Evolutionary conservation across 2,113 vertebrate genomes (phyloP).

Genomic region (Elanus axillaris): DNA sequence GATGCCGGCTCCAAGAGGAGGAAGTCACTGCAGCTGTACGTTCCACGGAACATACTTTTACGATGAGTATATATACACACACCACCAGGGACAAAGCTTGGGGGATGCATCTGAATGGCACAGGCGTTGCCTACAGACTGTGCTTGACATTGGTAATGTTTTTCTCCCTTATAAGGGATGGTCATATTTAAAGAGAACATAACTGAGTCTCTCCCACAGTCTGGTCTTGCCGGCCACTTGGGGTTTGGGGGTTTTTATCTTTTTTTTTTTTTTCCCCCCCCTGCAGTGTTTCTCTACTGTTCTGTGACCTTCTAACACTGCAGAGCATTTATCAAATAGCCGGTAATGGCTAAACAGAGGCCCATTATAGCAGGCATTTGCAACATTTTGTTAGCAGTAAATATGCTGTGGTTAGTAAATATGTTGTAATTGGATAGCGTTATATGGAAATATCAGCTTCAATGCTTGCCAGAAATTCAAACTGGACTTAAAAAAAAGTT

Average conservation of each 20-base stretch:
- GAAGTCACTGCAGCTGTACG: not conserved
- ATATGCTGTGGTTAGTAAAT: not conserved
- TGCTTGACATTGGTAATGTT: not conserved
- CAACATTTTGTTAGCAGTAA: not conserved
- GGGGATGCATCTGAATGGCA: not conserved
- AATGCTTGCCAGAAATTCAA: not conserved
- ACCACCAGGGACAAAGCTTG: not conserved
- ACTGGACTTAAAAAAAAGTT: not conserved
- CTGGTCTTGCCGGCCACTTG: not conserved
- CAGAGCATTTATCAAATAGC: not conserved
- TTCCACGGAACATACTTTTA: not conserved
- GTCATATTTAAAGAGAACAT: not conserved
- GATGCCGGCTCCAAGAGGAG: not conserved
- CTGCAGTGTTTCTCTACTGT: not conserved
- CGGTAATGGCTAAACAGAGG: not conserved
- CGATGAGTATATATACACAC: rapidly evolving
- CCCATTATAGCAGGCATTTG: not conserved
- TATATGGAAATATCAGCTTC: not conserved
- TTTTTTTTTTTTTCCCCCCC: rapidly evolving
- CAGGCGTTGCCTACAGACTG: not conserved
- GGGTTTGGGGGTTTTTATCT: not conserved
- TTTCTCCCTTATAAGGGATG: slow-evolving; percentile 38
- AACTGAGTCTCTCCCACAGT: not conserved
- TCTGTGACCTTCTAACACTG: not conserved
- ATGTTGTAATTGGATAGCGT: not conserved